Conservation (phyloP, 2,797 vertebrate species). For the Morus bassanus region DNA sequence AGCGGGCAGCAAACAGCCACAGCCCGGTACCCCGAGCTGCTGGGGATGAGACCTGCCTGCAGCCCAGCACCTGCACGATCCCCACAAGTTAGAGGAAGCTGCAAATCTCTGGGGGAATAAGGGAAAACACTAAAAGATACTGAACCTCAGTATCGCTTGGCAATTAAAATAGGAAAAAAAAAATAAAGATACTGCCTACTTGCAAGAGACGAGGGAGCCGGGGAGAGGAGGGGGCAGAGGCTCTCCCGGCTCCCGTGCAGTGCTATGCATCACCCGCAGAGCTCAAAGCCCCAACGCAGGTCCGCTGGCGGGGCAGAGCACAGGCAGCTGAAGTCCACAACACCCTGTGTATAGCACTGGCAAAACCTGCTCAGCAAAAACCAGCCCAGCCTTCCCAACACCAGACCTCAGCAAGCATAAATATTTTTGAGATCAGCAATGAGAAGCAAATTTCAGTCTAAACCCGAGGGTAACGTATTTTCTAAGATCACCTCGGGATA, state of each 20-base stretch:
- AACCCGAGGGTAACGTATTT: fast-evolving
- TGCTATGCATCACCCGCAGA: background rate
- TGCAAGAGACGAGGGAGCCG: background rate
- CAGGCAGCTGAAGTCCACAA: background rate
- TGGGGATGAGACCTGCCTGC: background rate
- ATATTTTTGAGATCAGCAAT: background rate
- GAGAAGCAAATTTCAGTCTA: background rate
- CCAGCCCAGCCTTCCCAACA: background rate
- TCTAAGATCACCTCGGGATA: fast-evolving
- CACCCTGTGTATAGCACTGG: fast-evolving
- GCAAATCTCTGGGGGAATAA: background rate
- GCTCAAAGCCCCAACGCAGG: background rate
- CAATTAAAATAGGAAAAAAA: background rate
- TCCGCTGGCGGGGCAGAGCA: background rate
- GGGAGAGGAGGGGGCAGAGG: background rate
- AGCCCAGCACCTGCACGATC: fast-evolving
- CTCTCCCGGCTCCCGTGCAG: background rate
- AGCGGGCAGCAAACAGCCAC: fast-evolving
- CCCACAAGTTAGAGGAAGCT: background rate
- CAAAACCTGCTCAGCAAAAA: background rate
- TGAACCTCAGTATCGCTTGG: background rate
- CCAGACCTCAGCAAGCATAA: background rate
- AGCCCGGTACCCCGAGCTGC: background rate
- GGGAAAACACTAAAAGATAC: background rate
- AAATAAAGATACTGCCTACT: background rate